phyloP scores from a whole-genome alignment of 2,797 vertebrate genomes.

The Pantherophis alleghaniensis region DNA sequence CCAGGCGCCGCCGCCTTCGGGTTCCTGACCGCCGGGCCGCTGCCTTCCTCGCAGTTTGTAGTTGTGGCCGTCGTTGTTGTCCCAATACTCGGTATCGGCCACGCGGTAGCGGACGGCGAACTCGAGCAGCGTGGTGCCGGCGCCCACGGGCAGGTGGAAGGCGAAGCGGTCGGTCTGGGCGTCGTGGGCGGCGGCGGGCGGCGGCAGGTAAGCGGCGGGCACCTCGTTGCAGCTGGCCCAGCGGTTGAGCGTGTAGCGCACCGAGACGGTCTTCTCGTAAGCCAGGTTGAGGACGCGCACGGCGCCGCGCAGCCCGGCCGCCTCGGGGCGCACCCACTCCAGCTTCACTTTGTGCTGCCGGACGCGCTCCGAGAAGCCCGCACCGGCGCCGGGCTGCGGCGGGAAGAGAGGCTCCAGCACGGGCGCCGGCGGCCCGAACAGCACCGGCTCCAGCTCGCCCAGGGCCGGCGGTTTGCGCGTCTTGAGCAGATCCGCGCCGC shows the following conservation, averaged over 20 bases:
- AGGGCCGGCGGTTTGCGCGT: conserved; percentile 57
- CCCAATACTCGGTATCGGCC: conserved; percentile 84
- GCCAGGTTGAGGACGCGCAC: conserved; percentile 80
- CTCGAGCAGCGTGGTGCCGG: conserved; percentile 78
- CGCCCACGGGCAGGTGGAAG: conserved; percentile 80
- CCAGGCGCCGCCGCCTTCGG: conserved; percentile 81
- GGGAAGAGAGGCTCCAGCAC: conserved; percentile 65
- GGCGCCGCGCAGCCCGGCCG: conserved; percentile 52
- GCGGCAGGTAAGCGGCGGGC: conserved; percentile 74
- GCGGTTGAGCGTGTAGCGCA: conserved; percentile 85
- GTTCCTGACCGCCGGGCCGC: conserved; percentile 77
- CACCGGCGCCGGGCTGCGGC: conserved; percentile 51
- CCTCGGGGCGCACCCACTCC: conserved; percentile 57
- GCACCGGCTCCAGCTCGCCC: conserved; percentile 70
- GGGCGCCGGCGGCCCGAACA: conserved; percentile 64
- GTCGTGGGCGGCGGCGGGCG: conserved; percentile 54
- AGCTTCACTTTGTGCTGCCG: conserved; percentile 77
- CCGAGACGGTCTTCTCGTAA: conserved; percentile 62
- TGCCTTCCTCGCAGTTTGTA: conserved; percentile 81
- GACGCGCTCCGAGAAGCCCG: conserved; percentile 62
- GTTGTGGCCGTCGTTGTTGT: conserved; percentile 87
- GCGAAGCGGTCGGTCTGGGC: conserved; percentile 80
- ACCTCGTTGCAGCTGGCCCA: conserved; percentile 85
- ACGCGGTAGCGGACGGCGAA: conserved; percentile 88
- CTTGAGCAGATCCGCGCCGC: conserved; percentile 52